Evolutionary conservation across 2,888 invertebrate genomes (phyloP).

Genomic region (Schizaphis graminum): DNA sequence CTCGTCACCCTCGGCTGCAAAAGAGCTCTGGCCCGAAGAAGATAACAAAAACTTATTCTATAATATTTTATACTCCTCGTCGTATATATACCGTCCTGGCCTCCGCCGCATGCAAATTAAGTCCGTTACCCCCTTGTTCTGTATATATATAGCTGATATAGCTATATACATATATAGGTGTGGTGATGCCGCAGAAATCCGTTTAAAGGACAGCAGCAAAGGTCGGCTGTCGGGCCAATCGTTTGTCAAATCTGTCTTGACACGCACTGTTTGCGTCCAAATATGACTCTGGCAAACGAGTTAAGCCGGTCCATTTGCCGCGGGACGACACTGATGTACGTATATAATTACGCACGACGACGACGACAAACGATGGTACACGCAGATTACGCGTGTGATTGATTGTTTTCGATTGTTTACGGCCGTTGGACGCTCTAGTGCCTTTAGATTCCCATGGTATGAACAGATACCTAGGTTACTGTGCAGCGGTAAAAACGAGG

Average conservation of each 20-base stretch:
- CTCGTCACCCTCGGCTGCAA: slow-evolving; percentile 63
- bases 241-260: slow-evolving; percentile 61
- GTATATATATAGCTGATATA: neutral
- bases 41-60: slow-evolving; percentile 47
- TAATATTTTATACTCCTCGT: neutral
- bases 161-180: neutral
- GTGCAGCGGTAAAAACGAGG: neutral
- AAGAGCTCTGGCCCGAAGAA: slow-evolving; percentile 35
- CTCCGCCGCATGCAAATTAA: slow-evolving; percentile 57
- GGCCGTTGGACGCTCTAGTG: slow-evolving; percentile 57
- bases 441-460: slow-evolving; percentile 32
- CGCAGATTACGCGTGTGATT: slow-evolving; percentile 52
- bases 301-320: slow-evolving; percentile 54
- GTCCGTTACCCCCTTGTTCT: slow-evolving; percentile 52
- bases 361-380: slow-evolving; percentile 26
- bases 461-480: neutral
- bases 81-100: slow-evolving; percentile 7
- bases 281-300: slow-evolving; percentile 56
- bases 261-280: slow-evolving; percentile 59
- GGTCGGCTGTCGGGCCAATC: slow-evolving; percentile 46
- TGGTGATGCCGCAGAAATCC: slow-evolving; percentile 53
- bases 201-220: slow-evolving; percentile 59
- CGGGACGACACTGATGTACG: neutral
- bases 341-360: neutral
- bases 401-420: slow-evolving; percentile 57